phyloP scores from a whole-genome alignment of 1,140 invertebrate genomes.

The Penaeus vannamei region DNA sequence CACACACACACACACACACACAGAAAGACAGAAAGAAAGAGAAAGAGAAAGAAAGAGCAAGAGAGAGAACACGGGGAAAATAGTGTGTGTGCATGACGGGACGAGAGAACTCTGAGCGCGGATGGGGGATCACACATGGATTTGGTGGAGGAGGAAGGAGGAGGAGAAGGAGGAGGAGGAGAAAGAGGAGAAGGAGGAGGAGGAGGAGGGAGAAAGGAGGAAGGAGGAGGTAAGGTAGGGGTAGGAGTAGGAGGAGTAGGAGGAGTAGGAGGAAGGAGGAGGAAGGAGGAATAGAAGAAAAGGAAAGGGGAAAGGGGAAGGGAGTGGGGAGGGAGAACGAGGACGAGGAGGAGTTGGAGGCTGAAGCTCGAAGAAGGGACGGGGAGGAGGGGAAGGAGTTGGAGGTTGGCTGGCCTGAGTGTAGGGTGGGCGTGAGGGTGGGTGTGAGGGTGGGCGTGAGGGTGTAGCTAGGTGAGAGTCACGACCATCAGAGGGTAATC shows the following conservation, averaged over 20 bases:
- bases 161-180: not conserved
- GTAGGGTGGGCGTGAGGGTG: conserved; percentile 1
- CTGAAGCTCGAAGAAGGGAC: not conserved
- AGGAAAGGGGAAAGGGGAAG: not conserved
- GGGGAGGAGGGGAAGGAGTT: not conserved
- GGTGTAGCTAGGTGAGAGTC: conserved; percentile 29
- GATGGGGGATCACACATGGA: no score
- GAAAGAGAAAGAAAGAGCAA: no score
- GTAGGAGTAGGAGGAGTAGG: not conserved
- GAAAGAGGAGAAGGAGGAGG: not conserved
- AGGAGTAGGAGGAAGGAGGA: not conserved
- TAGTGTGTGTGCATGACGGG: no score
- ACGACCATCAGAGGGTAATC: conserved; percentile 39
- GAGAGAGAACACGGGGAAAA: no score
- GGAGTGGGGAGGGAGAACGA: not conserved
- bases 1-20: no score
- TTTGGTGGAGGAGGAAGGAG: not conserved
- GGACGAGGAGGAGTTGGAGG: not conserved
- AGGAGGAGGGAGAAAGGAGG: not conserved
- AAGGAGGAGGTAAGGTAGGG: not conserved
- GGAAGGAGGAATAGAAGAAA: not conserved
- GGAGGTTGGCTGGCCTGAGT: not conserved
- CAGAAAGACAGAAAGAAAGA: no score
- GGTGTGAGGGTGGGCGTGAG: not conserved
- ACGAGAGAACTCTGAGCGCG: no score